Evolutionary conservation across 2,888 invertebrate genomes (phyloP).

Genomic region (Ceraclea dissimilis): DNA sequence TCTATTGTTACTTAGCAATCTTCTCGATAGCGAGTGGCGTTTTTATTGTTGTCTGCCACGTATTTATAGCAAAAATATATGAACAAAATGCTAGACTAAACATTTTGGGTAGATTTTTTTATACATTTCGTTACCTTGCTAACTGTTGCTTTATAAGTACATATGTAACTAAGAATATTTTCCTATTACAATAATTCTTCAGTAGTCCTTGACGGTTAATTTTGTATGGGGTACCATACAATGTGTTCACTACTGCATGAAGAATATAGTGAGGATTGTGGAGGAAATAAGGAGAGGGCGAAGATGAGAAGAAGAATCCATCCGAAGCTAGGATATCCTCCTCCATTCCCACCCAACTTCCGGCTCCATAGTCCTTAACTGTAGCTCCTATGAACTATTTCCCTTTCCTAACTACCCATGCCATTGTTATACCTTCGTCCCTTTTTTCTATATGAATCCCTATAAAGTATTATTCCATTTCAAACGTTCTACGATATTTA

Average conservation of each 20-base stretch:
- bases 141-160: too few species aligned
- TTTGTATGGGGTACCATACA: constrained; percentile 13
- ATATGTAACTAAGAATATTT: too few species aligned
- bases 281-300: neutral
- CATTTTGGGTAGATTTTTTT: too few species aligned
- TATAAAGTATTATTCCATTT: neutral
- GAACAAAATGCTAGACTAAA: too few species aligned
- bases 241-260: constrained; percentile 22
- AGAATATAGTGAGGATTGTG: constrained; percentile 11
- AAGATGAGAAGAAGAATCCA: constrained; percentile 2
- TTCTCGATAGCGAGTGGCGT: too few species aligned
- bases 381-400: neutral
- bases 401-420: neutral
- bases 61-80: too few species aligned
- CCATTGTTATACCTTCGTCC: neutral
- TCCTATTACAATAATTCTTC: too few species aligned
- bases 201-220: too few species aligned
- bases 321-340: constrained; percentile 18
- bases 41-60: too few species aligned
- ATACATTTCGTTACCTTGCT: too few species aligned
- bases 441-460: neutral
- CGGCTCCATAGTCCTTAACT: constrained; percentile 10
- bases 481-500: too few species aligned
- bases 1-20: too few species aligned
- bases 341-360: constrained; percentile 19